Base-by-base conservation (phyloP, 2,113 vertebrate species). In the Syngnathus scovelli region DNA sequence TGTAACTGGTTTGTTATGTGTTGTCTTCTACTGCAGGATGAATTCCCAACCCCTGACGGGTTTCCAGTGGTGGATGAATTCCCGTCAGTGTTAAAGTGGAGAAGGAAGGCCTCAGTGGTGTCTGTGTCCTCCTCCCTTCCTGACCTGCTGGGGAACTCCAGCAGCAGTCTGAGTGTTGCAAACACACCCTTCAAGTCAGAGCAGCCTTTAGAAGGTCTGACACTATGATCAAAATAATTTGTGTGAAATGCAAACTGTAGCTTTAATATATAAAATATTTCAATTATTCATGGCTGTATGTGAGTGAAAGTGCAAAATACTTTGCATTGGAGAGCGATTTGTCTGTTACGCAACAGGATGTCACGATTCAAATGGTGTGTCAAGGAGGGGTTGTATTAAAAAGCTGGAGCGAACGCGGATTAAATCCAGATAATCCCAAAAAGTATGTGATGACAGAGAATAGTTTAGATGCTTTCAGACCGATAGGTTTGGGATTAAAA, bases 51-150 rank as follows among this genome's bases (percentile, higher is more conserved):
- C 77, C 7, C 37, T 76, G 94, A 95, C 48, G 93, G 93, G 74
- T 95, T 94, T 2, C 88, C 89, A 0, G 92, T 91, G 49, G 93
- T 92, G 0, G 92, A 94, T 49, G 92, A 91, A 67, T 92, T 88
- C 66, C 88, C 88, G 3, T 89, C 92, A 15, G 89, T 91, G 78
- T 78, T 95, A 80, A 98, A 98, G 77, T 98, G 95, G 95, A 87
- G 91, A 62, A 91, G 94, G 81, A 96, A 94, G 85, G 90, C 93
- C 10, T 94, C 94, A 0, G 90, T 90, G 0, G 72, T 86, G 8
- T 92, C 94, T 0, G 81, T 93, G 67, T 92, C 94, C 2, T 90
- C 94, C 68, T 92, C 94, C 0, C 92, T 95, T 33, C 94, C 93
- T 0, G 93, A 95, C 56, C 88, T 95, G 76, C 90, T 94, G 83